Conservation (phyloP, 2,797 vertebrate genomes). For the Microcaecilia unicolor region DNA sequence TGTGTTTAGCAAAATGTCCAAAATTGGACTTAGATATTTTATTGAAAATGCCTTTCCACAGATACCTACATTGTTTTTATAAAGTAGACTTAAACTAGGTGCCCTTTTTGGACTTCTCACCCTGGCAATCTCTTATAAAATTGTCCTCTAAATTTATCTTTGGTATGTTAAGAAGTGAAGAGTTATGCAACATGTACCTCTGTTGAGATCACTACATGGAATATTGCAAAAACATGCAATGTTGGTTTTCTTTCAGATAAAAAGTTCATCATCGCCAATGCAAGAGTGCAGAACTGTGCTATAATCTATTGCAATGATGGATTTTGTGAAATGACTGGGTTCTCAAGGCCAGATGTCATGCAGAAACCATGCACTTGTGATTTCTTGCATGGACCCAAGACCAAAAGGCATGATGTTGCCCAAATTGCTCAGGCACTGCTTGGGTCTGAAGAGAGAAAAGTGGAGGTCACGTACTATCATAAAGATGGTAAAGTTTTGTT, state of each 20-base stretch:
- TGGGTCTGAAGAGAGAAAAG: conserved; percentile 91
- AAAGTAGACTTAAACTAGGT: too few species aligned
- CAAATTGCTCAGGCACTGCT: conserved; percentile 85
- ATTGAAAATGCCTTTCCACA: too few species aligned
- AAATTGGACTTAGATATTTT: too few species aligned
- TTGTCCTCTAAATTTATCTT: too few species aligned
- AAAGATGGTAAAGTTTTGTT: conserved; percentile 82
- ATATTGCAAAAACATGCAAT: too few species aligned
- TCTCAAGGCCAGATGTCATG: conserved; percentile 95
- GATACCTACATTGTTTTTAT: too few species aligned
- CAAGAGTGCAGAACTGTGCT: conserved; percentile 92
- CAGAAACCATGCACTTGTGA: conserved; percentile 95
- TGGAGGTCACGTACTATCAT: conserved; percentile 92
- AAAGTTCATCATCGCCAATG: conserved; percentile 98
- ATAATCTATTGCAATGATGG: conserved; percentile 98
- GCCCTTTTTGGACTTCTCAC: too few species aligned
- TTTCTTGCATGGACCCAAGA: conserved; percentile 90
- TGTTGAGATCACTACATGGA: too few species aligned
- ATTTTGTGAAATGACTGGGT: conserved; percentile 98
- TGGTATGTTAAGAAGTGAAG: too few species aligned
- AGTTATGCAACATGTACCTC: too few species aligned
- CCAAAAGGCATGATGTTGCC: conserved; percentile 76
- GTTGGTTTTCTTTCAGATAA: conserved; percentile 71
- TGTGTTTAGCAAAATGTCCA: too few species aligned
- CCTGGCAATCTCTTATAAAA: too few species aligned